Evolutionary conservation across 2,797 vertebrate species (phyloP).

Genomic region (Alosa sapidissima): DNA sequence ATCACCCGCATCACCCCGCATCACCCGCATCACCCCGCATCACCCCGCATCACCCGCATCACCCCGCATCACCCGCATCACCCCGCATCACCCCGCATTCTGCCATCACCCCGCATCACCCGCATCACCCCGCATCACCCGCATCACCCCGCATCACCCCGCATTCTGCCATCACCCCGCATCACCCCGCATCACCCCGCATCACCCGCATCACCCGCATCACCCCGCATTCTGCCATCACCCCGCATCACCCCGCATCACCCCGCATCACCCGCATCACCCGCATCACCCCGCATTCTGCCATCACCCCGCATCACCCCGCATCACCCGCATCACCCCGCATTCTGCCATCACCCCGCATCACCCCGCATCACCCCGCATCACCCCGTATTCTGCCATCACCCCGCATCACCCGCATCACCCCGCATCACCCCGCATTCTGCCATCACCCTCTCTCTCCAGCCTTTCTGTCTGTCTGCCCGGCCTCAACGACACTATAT

Average conservation of each 20-base stretch:
- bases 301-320: constrained; percentile 43
- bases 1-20: not conserved
- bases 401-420: constrained; percentile 30
- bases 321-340: not conserved
- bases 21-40: too few relatives aligned
- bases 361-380: too few relatives aligned
- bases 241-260: constrained; percentile 39
- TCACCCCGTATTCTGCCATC: constrained; percentile 57
- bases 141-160: too few relatives aligned
- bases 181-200: constrained; percentile 22
- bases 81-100: constrained; percentile 46
- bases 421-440: constrained; percentile 46
- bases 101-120: constrained; percentile 53
- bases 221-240: constrained; percentile 55
- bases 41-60: constrained; percentile 34
- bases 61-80: too few relatives aligned
- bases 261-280: too few relatives aligned
- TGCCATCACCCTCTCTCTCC: constrained; percentile 51
- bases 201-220: too few relatives aligned
- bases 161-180: constrained; percentile 55
- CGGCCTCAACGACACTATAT: constrained; percentile 37
- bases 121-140: constrained; percentile 27
- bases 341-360: constrained; percentile 49
- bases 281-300: constrained; percentile 58
- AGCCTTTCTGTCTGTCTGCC: constrained; percentile 40